Percentiles rank a stretch among this genome's conserved stretches.
Conservation (phyloP, 2,113 vertebrate genomes). For the Tupaia chinensis region DNA sequence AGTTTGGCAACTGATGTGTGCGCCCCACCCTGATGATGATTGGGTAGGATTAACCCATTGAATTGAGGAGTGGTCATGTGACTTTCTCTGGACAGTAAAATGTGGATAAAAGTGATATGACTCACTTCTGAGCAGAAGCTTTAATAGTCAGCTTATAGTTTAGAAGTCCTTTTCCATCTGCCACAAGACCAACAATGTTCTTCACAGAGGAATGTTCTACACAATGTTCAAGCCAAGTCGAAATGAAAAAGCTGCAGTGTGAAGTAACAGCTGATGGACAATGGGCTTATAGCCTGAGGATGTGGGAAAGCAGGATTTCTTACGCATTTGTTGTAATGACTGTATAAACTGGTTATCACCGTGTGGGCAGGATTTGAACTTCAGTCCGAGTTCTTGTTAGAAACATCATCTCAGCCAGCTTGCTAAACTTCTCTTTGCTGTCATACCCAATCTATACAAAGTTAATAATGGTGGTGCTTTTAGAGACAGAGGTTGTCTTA, state of each 20-base stretch:
- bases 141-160: neutral
- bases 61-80: neutral
- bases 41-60: neutral
- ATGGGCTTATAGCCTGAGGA: accelerated
- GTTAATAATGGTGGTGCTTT: neutral
- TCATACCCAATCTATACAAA: neutral
- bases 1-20: neutral
- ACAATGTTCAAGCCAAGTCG: neutral
- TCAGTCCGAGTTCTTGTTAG: neutral
- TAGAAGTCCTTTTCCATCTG: neutral
- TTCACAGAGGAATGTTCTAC: neutral
- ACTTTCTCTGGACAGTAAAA: neutral
- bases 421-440: neutral
- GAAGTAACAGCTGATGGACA: neutral
- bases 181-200: neutral
- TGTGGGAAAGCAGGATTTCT: neutral
- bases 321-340: accelerated
- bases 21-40: accelerated
- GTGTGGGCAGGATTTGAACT: neutral
- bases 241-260: neutral
- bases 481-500: neutral
- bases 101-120: neutral
- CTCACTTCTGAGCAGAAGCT: neutral
- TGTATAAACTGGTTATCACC: neutral
- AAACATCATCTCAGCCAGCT: neutral